Evolutionary conservation across 1,140 invertebrate species (phyloP), one percentile per base, ranked within the genome.

Genomic region (Cotesia chilonis): DNA sequence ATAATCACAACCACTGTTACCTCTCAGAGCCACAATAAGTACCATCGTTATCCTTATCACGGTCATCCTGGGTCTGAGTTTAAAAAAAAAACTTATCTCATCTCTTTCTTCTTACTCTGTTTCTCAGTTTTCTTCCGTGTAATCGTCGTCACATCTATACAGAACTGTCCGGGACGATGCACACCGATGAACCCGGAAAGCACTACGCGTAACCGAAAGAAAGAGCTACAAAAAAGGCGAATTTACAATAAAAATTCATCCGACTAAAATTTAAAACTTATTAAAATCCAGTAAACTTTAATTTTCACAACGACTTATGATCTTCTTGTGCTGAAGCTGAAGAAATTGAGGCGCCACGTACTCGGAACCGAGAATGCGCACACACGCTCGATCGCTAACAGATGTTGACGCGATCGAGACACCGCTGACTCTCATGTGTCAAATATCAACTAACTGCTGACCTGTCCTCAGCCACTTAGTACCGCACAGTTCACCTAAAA

Each of bases 271-370:
- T 14, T n/a, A 37, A 47, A 61, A 12, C 12, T 68, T 4, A 12
- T 54, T 17, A 36, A 68, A 14, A 10, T 14, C 9, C 4, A 55
- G 35, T 36, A 36, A 38, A 28, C 28, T 17, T 17, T 7, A 51
- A 70, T n/a, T 55, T 55, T 17, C 57, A 57, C 28, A 4, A 37
- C 65, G 28, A 36, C 52, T 57, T 38, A 51, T 72, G 28, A 72
- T 72, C 52, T 60, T 52, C n/a, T 47, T 36, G 47, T 61, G 9
- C 47, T 67, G 37, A 6, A 68, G 14, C 7, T 10, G 35, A n/a
- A 54, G 35, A 12, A 55, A 12, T 74, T 38, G 64, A 17, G 69
- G 69, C 72, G 75, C 75, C 75, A 76, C 75, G 75, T 76, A 75
- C 64, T 47, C 41, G 60, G 41, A 9, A 47, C 41, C 7, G 5